phyloP scores from a whole-genome alignment of 1,140 invertebrate species.

The Drosophila pectinifera region DNA sequence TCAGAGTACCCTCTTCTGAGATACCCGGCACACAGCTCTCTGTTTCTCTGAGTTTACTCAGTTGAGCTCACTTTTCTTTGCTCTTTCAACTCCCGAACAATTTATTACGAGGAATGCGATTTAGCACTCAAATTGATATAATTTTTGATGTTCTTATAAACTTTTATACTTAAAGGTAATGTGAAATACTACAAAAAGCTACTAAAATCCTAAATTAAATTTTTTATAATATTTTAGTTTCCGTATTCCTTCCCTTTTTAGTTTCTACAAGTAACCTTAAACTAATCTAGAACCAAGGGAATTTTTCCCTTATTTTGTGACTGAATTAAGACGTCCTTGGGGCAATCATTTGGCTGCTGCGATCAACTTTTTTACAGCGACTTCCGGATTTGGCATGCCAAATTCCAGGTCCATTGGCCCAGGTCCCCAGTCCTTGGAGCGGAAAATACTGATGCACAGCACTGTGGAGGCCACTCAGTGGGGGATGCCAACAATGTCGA shows the following conservation, averaged over 20 bases:
- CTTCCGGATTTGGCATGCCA: constrained; percentile 29
- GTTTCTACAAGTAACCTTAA: background rate
- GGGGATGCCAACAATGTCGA: constrained; percentile 28
- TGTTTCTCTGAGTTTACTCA: no score
- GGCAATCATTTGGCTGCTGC: constrained; percentile 12
- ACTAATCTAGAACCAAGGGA: background rate
- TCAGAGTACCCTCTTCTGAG: background rate
- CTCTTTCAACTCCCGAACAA: no score
- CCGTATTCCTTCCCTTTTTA: no score
- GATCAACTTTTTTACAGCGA: constrained; percentile 26
- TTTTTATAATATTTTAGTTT: no score
- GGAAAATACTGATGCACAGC: constrained; percentile 20
- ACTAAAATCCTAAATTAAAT: no score
- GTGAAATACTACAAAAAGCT: no score
- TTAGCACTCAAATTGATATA: no score
- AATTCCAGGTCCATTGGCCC: constrained; percentile 22
- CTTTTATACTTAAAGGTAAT: no score
- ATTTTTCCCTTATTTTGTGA: background rate
- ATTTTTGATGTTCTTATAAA: no score
- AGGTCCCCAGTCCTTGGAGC: constrained; percentile 8
- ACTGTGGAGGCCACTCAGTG: constrained; percentile 9
- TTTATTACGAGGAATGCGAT: no score
- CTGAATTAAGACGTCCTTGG: background rate
- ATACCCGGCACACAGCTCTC: no score
- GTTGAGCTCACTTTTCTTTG: no score